Percentiles rank a stretch among this genome's conserved stretches.
phyloP scores from a whole-genome alignment of 1,140 invertebrate species.

The Whitmania pigra region DNA sequence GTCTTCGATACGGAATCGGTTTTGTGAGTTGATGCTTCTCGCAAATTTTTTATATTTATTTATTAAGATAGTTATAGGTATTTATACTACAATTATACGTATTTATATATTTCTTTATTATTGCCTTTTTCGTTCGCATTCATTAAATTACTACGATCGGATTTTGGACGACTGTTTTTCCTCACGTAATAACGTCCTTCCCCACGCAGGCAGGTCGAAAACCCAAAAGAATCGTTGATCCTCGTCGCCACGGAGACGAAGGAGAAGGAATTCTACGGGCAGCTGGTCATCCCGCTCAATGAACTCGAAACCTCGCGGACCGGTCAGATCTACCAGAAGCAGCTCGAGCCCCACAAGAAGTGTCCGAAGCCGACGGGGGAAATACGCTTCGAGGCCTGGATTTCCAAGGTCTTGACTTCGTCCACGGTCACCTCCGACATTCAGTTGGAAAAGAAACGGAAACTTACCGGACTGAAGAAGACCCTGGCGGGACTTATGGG shows the following conservation, averaged over 20 bases:
- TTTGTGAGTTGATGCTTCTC: slow-evolving; percentile 34
- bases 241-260: background rate
- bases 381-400: slow-evolving; percentile 34
- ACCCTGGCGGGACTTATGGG: background rate
- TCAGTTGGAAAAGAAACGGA: background rate
- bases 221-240: background rate
- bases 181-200: no score
- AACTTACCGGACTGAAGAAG: background rate
- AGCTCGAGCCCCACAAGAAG: slow-evolving; percentile 37
- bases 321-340: slow-evolving; percentile 28
- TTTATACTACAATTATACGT: no score
- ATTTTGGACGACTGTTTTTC: no score
- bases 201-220: background rate
- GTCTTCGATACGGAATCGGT: slow-evolving; percentile 39
- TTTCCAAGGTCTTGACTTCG: slow-evolving; percentile 27
- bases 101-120: no score
- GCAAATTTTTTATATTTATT: no score
- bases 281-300: slow-evolving; percentile 21
- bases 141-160: no score
- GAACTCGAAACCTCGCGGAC: slow-evolving; percentile 27
- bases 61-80: no score
- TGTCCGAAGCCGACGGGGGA: slow-evolving; percentile 34
- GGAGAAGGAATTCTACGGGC: slow-evolving; percentile 4
- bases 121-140: no score
- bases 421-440: background rate